Base-by-base conservation (phyloP, 2,888 invertebrate genomes). In the Fissipunctia ypsillon region DNA sequence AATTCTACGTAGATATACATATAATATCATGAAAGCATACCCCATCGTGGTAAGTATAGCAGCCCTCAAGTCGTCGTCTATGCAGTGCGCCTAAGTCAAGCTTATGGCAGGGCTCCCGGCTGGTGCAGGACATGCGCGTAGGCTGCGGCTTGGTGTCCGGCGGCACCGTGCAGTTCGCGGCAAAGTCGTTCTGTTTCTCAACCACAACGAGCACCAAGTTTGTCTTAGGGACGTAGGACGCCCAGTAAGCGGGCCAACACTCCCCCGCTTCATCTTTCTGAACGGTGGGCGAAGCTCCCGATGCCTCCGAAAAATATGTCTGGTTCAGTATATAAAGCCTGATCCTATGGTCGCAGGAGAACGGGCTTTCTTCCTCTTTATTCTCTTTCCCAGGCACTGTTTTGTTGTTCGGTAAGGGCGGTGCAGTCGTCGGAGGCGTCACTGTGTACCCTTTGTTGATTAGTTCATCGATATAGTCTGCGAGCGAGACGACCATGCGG, bases 201-300 rank as follows among this genome's bases (percentile, higher is more conserved):
- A 98, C 97, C 22, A 98, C 98, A 63, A 98, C 97, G 80, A 99
- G 93, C 48, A 98, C 90, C 74, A 99, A 94, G 94, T 99, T 99
- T 35, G 98, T 98, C 88, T 97, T 97, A 0, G 97, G 97, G 52
- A 99, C 97, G 88, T 97, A 97, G 83, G 98, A 97, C 1, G 98
- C 97, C 92, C 97, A 97, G 91, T 97, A 98, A 5, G 95, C 91
- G 0, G 95, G 95, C 69, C 92, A 89, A 71, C 96, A 96, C 0
- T 88, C 87, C 0, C 91, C 91, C 0, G 88, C 84, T 50, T 90
- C 87, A 41, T 95, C 94, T 74, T 93, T 92, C 16, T 87, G 86
- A 0, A 94, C 91, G 0, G 93, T 90, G 7, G 92, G 93, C 0
- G 90, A 87, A n/a, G 91, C 86, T 5, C 93, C 94, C 81, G 90